A percentile compares a stretch with the other conserved stretches of the same genome.
phyloP scores from a whole-genome alignment of 2,113 vertebrate species.

The Prionailurus bengalensis region DNA sequence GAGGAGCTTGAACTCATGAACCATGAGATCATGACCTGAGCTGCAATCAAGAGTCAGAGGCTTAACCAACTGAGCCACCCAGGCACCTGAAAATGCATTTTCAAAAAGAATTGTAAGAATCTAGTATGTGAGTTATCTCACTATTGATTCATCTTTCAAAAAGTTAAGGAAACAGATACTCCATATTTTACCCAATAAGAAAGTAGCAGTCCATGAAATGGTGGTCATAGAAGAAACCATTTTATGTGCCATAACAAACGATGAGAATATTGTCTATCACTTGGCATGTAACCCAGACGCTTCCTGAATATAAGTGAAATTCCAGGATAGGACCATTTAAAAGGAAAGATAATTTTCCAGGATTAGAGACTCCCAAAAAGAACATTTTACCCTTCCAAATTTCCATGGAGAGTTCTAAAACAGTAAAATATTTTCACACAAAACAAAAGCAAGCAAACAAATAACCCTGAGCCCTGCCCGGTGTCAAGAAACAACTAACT shows the following conservation, averaged over 20 bases:
- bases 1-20: too few relatives aligned
- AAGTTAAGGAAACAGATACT: background rate
- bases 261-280: background rate
- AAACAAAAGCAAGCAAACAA: background rate
- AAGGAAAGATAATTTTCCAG: background rate
- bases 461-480: background rate
- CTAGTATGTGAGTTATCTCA: background rate
- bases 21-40: too few relatives aligned
- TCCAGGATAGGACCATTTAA: background rate
- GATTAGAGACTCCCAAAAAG: background rate
- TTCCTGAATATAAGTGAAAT: background rate
- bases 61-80: too few relatives aligned
- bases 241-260: background rate
- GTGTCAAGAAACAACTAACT: background rate
- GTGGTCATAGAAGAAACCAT: background rate
- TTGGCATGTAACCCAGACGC: background rate
- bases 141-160: background rate
- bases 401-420: background rate
- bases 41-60: too few relatives aligned
- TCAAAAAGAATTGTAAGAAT: background rate
- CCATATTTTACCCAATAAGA: background rate
- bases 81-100: background rate
- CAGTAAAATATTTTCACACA: background rate
- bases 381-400: background rate
- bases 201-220: background rate